Percentiles rank a stretch among this genome's conserved stretches.
phyloP scores from a whole-genome alignment of 1,140 invertebrate genomes.

The Nymphalis io region DNA sequence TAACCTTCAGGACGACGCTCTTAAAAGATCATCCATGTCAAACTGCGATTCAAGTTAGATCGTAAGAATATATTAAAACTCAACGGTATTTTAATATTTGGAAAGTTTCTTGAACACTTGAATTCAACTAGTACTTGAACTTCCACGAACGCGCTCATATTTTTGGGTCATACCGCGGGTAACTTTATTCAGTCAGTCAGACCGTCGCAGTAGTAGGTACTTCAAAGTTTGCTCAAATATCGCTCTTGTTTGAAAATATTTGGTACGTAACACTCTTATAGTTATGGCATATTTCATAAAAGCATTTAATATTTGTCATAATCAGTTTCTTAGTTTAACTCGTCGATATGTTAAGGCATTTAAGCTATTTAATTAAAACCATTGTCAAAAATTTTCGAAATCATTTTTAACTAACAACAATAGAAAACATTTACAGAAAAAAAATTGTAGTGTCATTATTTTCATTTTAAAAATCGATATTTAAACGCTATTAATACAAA shows the following conservation, averaged over 20 bases:
- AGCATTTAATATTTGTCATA: not conserved
- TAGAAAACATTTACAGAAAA: too few species aligned
- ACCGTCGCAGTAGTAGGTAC: slow-evolving; percentile 7
- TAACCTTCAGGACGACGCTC: slow-evolving; percentile 37
- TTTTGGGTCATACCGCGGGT: slow-evolving; percentile 27
- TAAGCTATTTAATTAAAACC: too few species aligned
- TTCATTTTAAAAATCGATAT: not conserved
- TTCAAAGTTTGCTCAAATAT: slow-evolving; percentile 12
- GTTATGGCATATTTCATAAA: not conserved
- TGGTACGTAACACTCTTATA: not conserved
- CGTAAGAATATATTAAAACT: slow-evolving; percentile 35
- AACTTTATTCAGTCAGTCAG: slow-evolving; percentile 24
- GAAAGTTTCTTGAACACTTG: slow-evolving; percentile 35
- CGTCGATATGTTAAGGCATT: too few species aligned
- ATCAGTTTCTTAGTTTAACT: too few species aligned
- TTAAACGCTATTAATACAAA: slow-evolving; percentile 10
- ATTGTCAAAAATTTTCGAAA: too few species aligned
- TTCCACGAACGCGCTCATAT: slow-evolving; percentile 27
- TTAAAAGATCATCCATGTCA: slow-evolving; percentile 38
- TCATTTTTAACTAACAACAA: too few species aligned
- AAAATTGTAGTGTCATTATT: not conserved
- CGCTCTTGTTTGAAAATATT: slow-evolving; percentile 8
- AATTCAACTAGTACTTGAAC: slow-evolving; percentile 35
- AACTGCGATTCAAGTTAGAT: slow-evolving; percentile 37
- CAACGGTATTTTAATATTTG: slow-evolving; percentile 40